phyloP scores from a whole-genome alignment of 1,140 invertebrate genomes.

The Daktulosphaira vitifoliae region DNA sequence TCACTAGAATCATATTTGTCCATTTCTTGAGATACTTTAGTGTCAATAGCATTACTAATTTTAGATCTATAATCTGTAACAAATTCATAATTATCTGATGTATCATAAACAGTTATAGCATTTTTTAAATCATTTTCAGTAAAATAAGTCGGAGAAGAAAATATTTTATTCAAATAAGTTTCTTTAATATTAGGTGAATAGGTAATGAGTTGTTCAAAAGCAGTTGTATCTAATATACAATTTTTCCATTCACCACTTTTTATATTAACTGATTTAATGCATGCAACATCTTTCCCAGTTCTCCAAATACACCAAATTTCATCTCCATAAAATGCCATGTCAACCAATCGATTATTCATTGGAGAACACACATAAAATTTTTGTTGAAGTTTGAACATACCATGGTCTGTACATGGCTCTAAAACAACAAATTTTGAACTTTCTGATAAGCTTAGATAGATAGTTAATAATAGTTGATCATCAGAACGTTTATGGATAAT shows the following conservation, averaged over 20 bases:
- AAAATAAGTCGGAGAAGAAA: conserved; percentile 24
- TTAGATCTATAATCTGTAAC: conserved; percentile 15
- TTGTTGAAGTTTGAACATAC: conserved; percentile 29
- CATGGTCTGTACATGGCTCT: conserved; percentile 6
- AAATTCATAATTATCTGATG: conserved; percentile 13
- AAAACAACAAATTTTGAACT: conserved; percentile 26
- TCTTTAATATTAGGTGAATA: conserved; percentile 11
- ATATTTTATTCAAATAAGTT: conserved; percentile 21
- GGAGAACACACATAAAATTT: conserved; percentile 8
- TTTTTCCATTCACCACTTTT: conserved; percentile 14
- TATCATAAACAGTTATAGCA: conserved; percentile 30
- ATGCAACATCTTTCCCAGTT: conserved; percentile 20
- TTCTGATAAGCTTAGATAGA: conserved; percentile 22
- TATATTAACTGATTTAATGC: conserved; percentile 14
- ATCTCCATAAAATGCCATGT: conserved; percentile 20
- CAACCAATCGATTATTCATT: conserved; percentile 2
- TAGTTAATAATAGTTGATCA: conserved; percentile 21
- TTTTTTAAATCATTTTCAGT: conserved; percentile 27
- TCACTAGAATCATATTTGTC: conserved; percentile 26
- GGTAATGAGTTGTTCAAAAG: conserved; percentile 4
- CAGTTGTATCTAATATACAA: conserved; percentile 12
- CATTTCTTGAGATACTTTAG: conserved; percentile 29
- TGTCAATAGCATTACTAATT: conserved; percentile 25
- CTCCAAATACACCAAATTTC: conserved; percentile 32
- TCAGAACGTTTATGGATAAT: conserved; percentile 25